These are phyloP conservation scores for Loripinus fragilis DNA, from an alignment of 2,888 invertebrate species.

Conservation along the genomic window DNA sequence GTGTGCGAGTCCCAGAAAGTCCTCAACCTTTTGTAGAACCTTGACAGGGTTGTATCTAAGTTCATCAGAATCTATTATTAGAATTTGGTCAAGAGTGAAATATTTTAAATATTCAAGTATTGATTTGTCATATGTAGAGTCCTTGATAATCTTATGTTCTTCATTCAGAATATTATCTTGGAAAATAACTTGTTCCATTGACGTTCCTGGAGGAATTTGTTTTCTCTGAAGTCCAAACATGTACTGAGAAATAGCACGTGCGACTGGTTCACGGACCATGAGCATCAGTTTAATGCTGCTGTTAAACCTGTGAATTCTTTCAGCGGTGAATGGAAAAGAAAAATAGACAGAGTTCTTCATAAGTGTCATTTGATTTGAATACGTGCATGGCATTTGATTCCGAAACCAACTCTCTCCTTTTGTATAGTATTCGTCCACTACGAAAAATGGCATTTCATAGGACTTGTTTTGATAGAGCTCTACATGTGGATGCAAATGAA, in stretches of 20 bases:
- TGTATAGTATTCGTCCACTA: constrained; percentile 86
- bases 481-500: neutral
- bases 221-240: neutral
- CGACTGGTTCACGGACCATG: constrained; percentile 97
- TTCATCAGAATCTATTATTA: constrained; percentile 50
- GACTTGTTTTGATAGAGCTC: neutral
- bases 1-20: constrained; percentile 72
- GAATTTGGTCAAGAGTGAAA: constrained; percentile 91
- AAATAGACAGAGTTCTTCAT: constrained; percentile 99
- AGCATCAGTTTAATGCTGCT: constrained; percentile 93
- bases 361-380: constrained; percentile 95
- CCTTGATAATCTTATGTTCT: neutral
- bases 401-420: constrained; percentile 96
- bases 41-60: constrained; percentile 68
- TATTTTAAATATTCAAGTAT: constrained; percentile 97
- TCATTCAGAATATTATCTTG: neutral
- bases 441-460: constrained; percentile 98
- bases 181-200: too few relatives aligned
- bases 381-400: constrained; percentile 92
- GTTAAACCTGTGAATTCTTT: constrained; percentile 96
- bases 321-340: constrained; percentile 95
- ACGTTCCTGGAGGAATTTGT: too few relatives aligned
- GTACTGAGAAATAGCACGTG: constrained; percentile 87
- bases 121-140: constrained; percentile 87
- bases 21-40: constrained; percentile 72